These are phyloP conservation scores for Aradophagus sp. DNA, from an alignment of 1,140 invertebrate genomes.

Conservation along the genomic window DNA sequence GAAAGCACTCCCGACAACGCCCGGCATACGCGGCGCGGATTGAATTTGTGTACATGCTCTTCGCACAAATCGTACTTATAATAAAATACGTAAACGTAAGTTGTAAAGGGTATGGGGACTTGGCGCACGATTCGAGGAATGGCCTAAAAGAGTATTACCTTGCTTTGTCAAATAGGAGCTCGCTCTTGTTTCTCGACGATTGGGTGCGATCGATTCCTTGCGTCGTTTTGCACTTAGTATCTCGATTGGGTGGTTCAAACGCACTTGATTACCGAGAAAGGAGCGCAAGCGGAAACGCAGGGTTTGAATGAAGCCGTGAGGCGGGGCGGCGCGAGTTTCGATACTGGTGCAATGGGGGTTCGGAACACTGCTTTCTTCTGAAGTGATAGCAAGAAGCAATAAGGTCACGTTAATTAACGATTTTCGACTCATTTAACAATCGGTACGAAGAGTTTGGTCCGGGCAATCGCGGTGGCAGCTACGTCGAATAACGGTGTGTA, in stretches of 20 bases:
- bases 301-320: too few relatives aligned
- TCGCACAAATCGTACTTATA: too few relatives aligned
- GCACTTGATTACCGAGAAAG: too few relatives aligned
- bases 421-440: slow-evolving; percentile 17
- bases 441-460: slow-evolving; percentile 12
- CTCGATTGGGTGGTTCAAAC: too few relatives aligned
- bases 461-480: slow-evolving; percentile 5
- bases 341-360: slow-evolving; percentile 32
- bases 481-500: slow-evolving; percentile 19
- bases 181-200: slow-evolving; percentile 6
- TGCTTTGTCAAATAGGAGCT: slow-evolving; percentile 31
- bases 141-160: slow-evolving; percentile 40
- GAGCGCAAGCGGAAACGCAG: too few relatives aligned
- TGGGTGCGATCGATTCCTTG: slow-evolving; percentile 5
- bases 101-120: slow-evolving; percentile 20
- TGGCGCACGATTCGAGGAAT: slow-evolving; percentile 34
- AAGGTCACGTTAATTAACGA: slow-evolving; percentile 19
- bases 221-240: too few relatives aligned
- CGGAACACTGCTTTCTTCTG: slow-evolving; percentile 41
- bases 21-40: slow-evolving; percentile 12
- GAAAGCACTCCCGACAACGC: slow-evolving; percentile 21
- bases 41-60: slow-evolving; percentile 24
- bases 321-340: too few relatives aligned
- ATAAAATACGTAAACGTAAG: slow-evolving; percentile 33
- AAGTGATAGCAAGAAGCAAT: slow-evolving; percentile 45